A percentile compares a stretch with the other conserved stretches of the same genome.
These are phyloP conservation scores for Tipula unca DNA, from an alignment of 2,888 invertebrate genomes.

Conservation along the genomic window DNA sequence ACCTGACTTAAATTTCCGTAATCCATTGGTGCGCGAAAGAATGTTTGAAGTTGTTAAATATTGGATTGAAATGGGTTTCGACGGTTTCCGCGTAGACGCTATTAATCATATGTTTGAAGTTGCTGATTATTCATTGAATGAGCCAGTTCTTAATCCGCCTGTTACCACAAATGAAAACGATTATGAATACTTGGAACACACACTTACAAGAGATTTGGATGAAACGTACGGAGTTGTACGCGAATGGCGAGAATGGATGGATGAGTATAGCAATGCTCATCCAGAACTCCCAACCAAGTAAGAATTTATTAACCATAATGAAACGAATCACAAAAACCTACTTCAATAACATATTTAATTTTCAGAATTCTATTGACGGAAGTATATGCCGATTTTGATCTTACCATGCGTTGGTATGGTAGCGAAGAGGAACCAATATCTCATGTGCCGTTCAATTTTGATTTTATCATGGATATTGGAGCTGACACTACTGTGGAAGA, in stretches of 20 bases:
- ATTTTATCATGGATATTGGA: conserved; percentile 45
- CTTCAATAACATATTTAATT: background rate
- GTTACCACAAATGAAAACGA: conserved; percentile 43
- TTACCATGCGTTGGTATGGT: conserved; percentile 56
- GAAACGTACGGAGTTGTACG: conserved; percentile 57
- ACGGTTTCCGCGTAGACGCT: conserved; percentile 81
- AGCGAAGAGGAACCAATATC: conserved; percentile 45
- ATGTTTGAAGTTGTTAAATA: conserved; percentile 59
- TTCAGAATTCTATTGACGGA: conserved; percentile 66
- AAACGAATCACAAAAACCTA: too few species aligned
- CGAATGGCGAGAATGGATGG: conserved; percentile 47
- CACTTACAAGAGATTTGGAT: conserved; percentile 51
- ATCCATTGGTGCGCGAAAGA: conserved; percentile 55
- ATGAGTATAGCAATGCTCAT: background rate
- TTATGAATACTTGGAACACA: conserved; percentile 52
- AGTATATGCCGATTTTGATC: conserved; percentile 53
- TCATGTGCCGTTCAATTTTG: conserved; percentile 53
- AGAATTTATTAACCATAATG: background rate
- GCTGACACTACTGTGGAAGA: conserved; percentile 43
- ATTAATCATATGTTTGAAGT: conserved; percentile 57
- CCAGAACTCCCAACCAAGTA: background rate
- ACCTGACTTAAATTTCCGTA: conserved; percentile 75
- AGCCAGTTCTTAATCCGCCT: conserved; percentile 50
- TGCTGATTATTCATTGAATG: conserved; percentile 40
- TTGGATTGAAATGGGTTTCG: conserved; percentile 77